A percentile compares a stretch with the other conserved stretches of the same genome.
Conservation (phyloP, 2,797 vertebrate genomes). For the Peromyscus attwateri region DNA sequence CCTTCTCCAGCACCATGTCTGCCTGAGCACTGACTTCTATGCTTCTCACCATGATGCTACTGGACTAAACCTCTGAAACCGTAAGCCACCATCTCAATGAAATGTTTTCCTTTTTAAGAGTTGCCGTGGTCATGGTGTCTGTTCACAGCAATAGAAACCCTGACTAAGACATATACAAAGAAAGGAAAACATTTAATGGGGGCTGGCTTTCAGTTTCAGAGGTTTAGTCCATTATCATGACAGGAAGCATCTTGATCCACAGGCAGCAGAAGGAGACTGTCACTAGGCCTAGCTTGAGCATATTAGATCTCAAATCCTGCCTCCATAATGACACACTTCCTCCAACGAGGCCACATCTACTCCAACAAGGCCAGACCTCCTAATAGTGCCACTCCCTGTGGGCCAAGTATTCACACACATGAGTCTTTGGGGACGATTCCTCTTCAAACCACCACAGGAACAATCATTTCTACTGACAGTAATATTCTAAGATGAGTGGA, state of each 20-base stretch:
- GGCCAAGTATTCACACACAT: neutral
- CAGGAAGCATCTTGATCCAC: neutral
- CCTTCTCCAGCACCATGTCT: too few species aligned
- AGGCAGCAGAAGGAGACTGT: neutral
- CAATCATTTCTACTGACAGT: neutral
- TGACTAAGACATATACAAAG: too few species aligned
- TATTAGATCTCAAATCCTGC: fast-evolving
- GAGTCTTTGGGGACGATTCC: neutral
- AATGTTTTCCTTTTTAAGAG: too few species aligned
- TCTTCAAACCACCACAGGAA: neutral
- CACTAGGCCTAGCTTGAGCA: neutral
- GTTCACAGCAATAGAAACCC: too few species aligned
- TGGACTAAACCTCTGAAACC: too few species aligned
- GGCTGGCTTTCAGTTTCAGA: too few species aligned
- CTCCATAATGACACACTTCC: neutral
- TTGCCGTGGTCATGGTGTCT: too few species aligned
- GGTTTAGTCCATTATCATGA: too few species aligned
- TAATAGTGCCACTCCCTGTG: neutral
- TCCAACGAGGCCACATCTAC: neutral
- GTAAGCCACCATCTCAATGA: too few species aligned
- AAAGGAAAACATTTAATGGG: too few species aligned
- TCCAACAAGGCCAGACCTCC: neutral
- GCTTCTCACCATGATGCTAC: too few species aligned
- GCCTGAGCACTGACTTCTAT: too few species aligned
- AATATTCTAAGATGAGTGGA: neutral